Evolutionary conservation across 1,140 invertebrate genomes (phyloP).

Genomic region (Diplogasteroides magnus): DNA sequence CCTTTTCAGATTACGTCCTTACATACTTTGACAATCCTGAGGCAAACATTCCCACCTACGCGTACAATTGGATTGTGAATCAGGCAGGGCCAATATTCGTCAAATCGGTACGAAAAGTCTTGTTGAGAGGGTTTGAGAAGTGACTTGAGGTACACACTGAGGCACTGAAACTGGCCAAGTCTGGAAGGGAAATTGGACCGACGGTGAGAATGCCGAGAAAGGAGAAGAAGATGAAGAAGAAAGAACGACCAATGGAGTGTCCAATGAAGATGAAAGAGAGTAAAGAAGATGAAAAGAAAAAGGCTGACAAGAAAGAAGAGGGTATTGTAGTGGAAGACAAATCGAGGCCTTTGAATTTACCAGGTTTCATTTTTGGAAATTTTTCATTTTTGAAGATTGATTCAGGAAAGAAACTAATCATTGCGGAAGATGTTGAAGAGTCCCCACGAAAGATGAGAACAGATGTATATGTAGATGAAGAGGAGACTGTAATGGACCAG

Average conservation of each 20-base stretch:
- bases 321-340: neutral
- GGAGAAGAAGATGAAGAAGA: too few relatives aligned
- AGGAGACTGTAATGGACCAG: neutral
- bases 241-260: too few relatives aligned
- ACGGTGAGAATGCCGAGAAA: neutral
- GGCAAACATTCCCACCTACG: conserved; percentile 57
- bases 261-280: too few relatives aligned
- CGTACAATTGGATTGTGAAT: conserved; percentile 59
- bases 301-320: too few relatives aligned
- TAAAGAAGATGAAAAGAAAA: too few relatives aligned
- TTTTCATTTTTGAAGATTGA: too few relatives aligned
- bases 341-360: too few relatives aligned
- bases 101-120: conserved; percentile 26
- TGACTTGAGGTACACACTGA: conserved; percentile 18
- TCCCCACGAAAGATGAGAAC: neutral
- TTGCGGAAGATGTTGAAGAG: too few relatives aligned
- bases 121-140: neutral
- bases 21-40: conserved; percentile 62
- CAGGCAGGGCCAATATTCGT: conserved; percentile 54
- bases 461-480: neutral
- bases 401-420: too few relatives aligned
- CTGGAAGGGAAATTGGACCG: conserved; percentile 5
- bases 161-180: conserved; percentile 14
- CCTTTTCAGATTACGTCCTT: conserved; percentile 58
- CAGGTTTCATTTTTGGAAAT: too few relatives aligned